phyloP scores from a whole-genome alignment of 2,113 vertebrate genomes.

The Hyla sarda region DNA sequence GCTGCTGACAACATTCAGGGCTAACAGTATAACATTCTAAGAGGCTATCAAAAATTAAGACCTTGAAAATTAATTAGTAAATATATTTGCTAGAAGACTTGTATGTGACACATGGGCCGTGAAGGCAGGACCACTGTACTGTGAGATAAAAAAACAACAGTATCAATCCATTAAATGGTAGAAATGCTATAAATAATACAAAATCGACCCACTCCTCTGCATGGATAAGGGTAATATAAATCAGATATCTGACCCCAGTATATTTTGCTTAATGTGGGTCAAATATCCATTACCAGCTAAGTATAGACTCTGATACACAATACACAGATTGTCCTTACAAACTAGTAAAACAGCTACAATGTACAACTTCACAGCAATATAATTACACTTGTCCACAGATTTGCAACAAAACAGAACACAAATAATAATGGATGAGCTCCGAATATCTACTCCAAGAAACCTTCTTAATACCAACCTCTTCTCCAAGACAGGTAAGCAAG shows the following conservation, averaged over 20 bases:
- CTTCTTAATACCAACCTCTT: background rate
- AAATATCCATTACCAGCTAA: background rate
- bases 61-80: background rate
- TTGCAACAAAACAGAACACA: background rate
- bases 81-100: background rate
- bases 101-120: background rate
- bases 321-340: background rate
- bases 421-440: background rate
- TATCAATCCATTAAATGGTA: background rate
- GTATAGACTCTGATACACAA: slow-evolving; percentile 11
- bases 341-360: background rate
- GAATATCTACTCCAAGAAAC: background rate
- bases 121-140: background rate
- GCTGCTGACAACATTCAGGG: background rate
- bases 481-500: background rate
- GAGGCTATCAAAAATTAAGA: background rate
- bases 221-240: background rate
- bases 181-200: slow-evolving; percentile 15
- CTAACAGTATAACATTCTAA: background rate
- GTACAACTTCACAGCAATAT: background rate
- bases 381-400: background rate
- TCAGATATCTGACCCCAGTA: background rate
- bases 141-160: background rate
- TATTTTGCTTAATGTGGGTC: background rate
- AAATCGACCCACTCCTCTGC: slow-evolving; percentile 1